Evolutionary conservation across 2,797 vertebrate species (phyloP), one percentile per base, ranked within the genome.

Genomic region (Siniperca obscura): DNA sequence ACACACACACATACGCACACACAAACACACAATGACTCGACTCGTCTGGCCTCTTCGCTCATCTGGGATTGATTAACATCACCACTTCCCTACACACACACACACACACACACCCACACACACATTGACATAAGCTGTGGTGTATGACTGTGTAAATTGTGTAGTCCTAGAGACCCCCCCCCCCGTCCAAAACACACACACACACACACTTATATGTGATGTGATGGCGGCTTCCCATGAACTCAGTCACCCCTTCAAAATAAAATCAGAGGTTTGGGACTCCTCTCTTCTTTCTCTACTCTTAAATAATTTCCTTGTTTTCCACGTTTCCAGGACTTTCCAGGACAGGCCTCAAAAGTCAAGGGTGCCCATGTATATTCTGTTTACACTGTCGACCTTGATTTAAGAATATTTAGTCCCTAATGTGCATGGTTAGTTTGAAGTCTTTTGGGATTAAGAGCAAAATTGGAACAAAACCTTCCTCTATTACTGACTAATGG

Each of bases 51-150:
- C 70, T 85, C 84, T 67, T 48, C 5, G 30, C 82, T 90, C 92
- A 94, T 94, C 93, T 94, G 92, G 84, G 80, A 70, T 82, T 91
- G 81, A 93, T 95, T 94, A 93, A 70, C 50, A 70, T 73, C 70
- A 66, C 78, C 78, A 64, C 76, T 80, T 88, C 75, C 68, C 82
- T 42, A 76, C 57, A 53, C 56, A 62, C 81, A 79, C 44, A 48
- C 25, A 8, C 42, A 4, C 62, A 14, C 71, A 76, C 57, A 8
- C 42, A 4, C 62, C 4, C 71, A 76, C 57, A 79, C 44, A 48
- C 25, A 8, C 42, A 4, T 42, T 3, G 17, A 56, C 25, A 66
- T 64, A 74, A 84, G 65, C 52, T 56, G 73, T 76, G 70, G 78
- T 83, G 75, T 76, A 59, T 86, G 59, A 78, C 74, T 74, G 74